Conservation (phyloP, 1,140 invertebrate genomes). For the Dendroctonus ponderosae region DNA sequence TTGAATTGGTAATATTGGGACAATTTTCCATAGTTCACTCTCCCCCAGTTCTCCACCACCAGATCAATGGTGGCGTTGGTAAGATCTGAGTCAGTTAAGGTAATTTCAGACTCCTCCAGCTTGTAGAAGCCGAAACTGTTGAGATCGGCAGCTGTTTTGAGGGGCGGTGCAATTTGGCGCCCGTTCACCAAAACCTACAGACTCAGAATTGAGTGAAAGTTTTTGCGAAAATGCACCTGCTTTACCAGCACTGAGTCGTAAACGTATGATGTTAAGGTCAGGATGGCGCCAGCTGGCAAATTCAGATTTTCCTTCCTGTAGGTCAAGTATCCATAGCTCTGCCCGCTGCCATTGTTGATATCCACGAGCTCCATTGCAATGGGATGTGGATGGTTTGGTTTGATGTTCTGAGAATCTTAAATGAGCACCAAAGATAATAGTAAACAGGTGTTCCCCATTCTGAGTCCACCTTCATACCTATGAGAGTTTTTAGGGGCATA, state of each 20-base stretch:
- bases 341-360: conserved; percentile 57
- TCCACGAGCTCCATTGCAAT: conserved; percentile 59
- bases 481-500: conserved; percentile 26
- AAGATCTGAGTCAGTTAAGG: conserved; percentile 28
- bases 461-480: conserved; percentile 11
- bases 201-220: no score
- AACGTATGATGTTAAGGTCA: conserved; percentile 53
- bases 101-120: conserved; percentile 43
- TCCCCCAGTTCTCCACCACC: conserved; percentile 61
- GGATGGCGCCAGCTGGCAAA: conserved; percentile 36
- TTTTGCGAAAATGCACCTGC: neutral
- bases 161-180: conserved; percentile 46
- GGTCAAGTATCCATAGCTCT: conserved; percentile 61
- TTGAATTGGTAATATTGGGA: conserved; percentile 53
- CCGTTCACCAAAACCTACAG: conserved; percentile 51
- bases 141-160: conserved; percentile 42
- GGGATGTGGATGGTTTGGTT: conserved; percentile 24
- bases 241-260: conserved; percentile 55
- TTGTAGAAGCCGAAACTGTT: conserved; percentile 54
- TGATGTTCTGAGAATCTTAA: conserved; percentile 43
- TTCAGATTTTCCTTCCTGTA: conserved; percentile 51
- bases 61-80: conserved; percentile 52
- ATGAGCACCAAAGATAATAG: neutral
- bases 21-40: conserved; percentile 57
- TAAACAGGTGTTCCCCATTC: conserved; percentile 44